Evolutionary conservation across 2,888 invertebrate species (phyloP), one percentile per base, ranked within the genome.

Genomic region (Drosophila mettleri): DNA sequence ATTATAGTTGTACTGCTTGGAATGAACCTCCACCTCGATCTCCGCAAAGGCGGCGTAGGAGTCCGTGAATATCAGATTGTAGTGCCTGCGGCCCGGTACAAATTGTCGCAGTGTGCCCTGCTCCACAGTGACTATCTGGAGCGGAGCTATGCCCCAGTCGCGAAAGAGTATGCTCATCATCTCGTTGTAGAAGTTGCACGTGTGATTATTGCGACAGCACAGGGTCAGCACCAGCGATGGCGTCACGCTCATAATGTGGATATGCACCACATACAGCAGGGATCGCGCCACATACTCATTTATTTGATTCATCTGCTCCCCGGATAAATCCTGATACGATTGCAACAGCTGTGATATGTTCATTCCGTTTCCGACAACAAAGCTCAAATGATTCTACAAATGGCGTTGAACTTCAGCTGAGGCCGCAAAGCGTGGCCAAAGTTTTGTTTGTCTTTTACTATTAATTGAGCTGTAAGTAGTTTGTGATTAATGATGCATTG

Each of bases 21-120:
- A 78, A 57, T 89, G 66, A 5, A 73, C 46, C 31, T 78, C 80
- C 43, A 88, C 70, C 24, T 89, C 80, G 16, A 86, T 77, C 16
- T 82, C 86, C 31, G 74, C 54, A 38, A 90, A 86, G 16, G 90
- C 81, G 12, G 86, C 76, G 59, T 75, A 88, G 0, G 90, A 90
- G 48, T 91, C 91, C 2, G 86, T 76, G 41, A 89, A 89, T 38
- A 85, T 79, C 0, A 85, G 58, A 41, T 85, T 85, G 31, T 61
- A 83, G 16, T 83, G 77, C 20, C 86, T 46, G 0, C 83, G 81
- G 0, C 85, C 87, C 0, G 73, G 57, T 0, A 85, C 49, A 4
- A 59, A 52, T 0, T n/a, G 70, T 0, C 58, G 52, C 7, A 29
- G 29, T 1, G 46, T 18, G 0, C 66, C 62, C 10, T 54, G 61